These are phyloP conservation scores for Papilio xuthus DNA, from an alignment of 1,140 invertebrate genomes.

Conservation along the genomic window DNA sequence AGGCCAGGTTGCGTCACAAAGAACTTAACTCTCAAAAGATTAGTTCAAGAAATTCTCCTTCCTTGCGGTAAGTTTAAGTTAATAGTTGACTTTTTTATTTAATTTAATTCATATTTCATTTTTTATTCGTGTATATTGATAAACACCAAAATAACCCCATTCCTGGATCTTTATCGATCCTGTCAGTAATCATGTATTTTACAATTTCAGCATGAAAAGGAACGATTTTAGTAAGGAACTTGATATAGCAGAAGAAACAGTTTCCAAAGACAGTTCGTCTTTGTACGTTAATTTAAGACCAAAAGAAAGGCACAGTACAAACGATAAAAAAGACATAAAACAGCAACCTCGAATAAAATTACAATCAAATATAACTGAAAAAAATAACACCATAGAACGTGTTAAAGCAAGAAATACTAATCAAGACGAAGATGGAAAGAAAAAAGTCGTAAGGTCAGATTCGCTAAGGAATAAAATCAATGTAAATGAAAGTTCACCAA, in stretches of 20 bases:
- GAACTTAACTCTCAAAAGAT: slow-evolving; percentile 33
- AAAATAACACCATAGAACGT: slow-evolving; percentile 21
- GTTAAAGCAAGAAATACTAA: slow-evolving; percentile 22
- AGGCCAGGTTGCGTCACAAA: slow-evolving; percentile 37
- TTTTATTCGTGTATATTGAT: not conserved
- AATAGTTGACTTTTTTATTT: not conserved
- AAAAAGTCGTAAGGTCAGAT: not conserved
- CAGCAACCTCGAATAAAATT: slow-evolving; percentile 14
- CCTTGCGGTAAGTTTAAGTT: slow-evolving; percentile 9
- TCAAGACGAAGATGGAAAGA: slow-evolving; percentile 2
- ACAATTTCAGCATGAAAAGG: slow-evolving; percentile 11
- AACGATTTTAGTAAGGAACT: not conserved
- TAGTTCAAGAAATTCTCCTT: slow-evolving; percentile 35
- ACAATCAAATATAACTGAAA: not conserved
- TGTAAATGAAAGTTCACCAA: slow-evolving; percentile 11
- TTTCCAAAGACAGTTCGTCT: slow-evolving; percentile 18
- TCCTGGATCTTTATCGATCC: not conserved
- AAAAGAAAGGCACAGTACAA: not conserved
- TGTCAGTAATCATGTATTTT: not conserved
- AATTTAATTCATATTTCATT: not conserved
- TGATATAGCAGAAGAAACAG: slow-evolving; percentile 17
- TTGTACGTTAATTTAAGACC: slow-evolving; percentile 25
- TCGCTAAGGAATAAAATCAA: slow-evolving; percentile 33
- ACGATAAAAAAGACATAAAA: slow-evolving; percentile 3
- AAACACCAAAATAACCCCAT: not conserved